Evolutionary conservation across 2,888 invertebrate genomes (phyloP), one percentile per base, ranked within the genome.

Genomic region (Leptinotarsa juncta): DNA sequence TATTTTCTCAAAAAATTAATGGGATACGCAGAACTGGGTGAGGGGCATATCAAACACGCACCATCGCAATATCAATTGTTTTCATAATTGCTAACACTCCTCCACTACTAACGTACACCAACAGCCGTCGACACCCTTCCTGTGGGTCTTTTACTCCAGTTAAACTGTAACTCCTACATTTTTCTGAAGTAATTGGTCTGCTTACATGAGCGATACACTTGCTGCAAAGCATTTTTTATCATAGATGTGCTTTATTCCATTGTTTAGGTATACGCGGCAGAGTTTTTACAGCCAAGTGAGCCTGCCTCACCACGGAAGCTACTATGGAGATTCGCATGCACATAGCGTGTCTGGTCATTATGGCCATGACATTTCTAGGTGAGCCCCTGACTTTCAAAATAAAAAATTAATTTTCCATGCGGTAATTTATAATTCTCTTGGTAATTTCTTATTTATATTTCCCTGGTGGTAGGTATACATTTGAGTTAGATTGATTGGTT

Each of bases 261-360:
- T 84, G 81, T 85, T 81, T 85, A 88, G 88, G 88, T 88, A 87
- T 85, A 85, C 87, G 79, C 84, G 87, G 80, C 88, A 88, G 85
- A 86, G 86, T 84, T 88, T 87, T 88, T 88, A 88, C 85, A 87
- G 87, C 82, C 87, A 88, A 80, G 78, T 85, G 79, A 87, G 86
- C 81, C 82, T 84, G 80, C 82, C 84, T 67, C 85, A 86, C 73
- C 71, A 84, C 77, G 84, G 83, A 72, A 85, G 85, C 83, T 87
- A 88, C 88, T 82, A 89, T 86, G 83, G 90, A 88, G 84, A 90
- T 86, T 84, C 87, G 84, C 83, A 88, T 79, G 79, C 81, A 71
- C 84, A 85, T 82, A 86, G 86, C 80, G 81, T 85, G 77, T 85
- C 87, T 71, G 85, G 85, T 86, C 85, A 86, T 86, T 88, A 88